phyloP scores from a whole-genome alignment of 2,797 vertebrate genomes.

The Cyclopterus lumpus region DNA sequence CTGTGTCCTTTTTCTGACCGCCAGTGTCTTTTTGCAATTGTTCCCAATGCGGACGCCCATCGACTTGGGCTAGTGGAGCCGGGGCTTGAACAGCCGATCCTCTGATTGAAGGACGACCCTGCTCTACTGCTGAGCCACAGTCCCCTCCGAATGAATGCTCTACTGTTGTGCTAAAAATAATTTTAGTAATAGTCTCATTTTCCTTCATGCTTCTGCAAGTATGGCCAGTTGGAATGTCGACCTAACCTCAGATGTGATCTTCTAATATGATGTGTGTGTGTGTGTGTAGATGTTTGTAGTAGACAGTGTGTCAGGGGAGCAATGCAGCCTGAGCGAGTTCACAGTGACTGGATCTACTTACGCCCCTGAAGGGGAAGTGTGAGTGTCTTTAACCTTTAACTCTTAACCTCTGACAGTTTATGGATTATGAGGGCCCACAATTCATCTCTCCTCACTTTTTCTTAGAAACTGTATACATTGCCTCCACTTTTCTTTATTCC shows the following conservation, averaged over 20 bases:
- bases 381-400: slow-evolving; percentile 79
- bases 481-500: not conserved
- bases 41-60: too few relatives aligned
- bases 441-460: not conserved
- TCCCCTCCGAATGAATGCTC: too few relatives aligned
- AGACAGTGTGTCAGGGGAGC: slow-evolving; percentile 76
- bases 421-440: not conserved
- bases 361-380: slow-evolving; percentile 87
- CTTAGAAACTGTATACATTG: not conserved
- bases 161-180: too few relatives aligned
- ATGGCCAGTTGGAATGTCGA: not conserved
- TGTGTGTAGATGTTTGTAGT: slow-evolving; percentile 83
- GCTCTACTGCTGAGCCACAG: too few relatives aligned
- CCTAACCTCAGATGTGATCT: slow-evolving; percentile 9
- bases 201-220: too few relatives aligned
- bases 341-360: slow-evolving; percentile 87
- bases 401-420: slow-evolving; percentile 13
- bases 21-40: too few relatives aligned
- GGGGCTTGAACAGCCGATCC: too few relatives aligned
- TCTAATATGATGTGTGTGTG: slow-evolving; percentile 29
- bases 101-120: too few relatives aligned
- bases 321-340: slow-evolving; percentile 82
- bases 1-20: too few relatives aligned
- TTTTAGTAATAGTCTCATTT: too few relatives aligned
- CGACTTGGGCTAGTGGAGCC: too few relatives aligned